Base-by-base conservation (phyloP, 2,888 invertebrate species). In the Suillia variegata region DNA sequence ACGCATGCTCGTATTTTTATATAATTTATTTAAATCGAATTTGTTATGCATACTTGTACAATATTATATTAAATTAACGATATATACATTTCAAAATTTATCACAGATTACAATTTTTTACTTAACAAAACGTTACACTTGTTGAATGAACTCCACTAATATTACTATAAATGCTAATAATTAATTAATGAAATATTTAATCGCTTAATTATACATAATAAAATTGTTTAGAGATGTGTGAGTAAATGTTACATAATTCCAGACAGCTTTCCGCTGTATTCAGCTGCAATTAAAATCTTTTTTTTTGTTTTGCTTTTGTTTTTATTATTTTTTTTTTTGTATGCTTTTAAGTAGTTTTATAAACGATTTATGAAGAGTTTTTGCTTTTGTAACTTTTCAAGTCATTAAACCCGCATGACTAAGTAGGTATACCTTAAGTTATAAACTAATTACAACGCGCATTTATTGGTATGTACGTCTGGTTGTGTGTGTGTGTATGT, bases 401-500 rank as follows among this genome's bases (percentile, higher is more conserved):
- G 73, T 72, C 73, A 73, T 73, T 74, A 75, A 74, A 66, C 66
- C 61, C 62, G 62, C 63, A 66, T 74, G 70, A 70, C 66, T 71
- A 65, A n/a, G n/a, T n/a, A 73, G 63, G 58, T 66, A 62, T 66
- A 59, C 53, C 56, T 59, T n/a, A n/a, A n/a, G n/a, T n/a, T 48
- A 58, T 49, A 42, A 54, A 49, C 47, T 65, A 56, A 62, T 64
- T 64, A 59, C 63, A 63, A 58, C 49, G 55, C 54, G 56, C 48
- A n/a, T n/a, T 31, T 38, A 57, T 12, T 13, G 21, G 50, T 53
- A 22, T 48, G 47, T 24, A 8, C 33, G 45, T 51, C 49, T 52
- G 54, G 59, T 52, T 24, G 48, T 48, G 33, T 42, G 21, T 24
- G 51, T 51, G 33, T 64, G 26, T 48, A 54, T 54, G 60, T 57